A percentile compares a stretch with the other conserved stretches of the same genome.
Evolutionary conservation across 2,113 vertebrate genomes (phyloP).

Genomic region (Lampris incognitus): DNA sequence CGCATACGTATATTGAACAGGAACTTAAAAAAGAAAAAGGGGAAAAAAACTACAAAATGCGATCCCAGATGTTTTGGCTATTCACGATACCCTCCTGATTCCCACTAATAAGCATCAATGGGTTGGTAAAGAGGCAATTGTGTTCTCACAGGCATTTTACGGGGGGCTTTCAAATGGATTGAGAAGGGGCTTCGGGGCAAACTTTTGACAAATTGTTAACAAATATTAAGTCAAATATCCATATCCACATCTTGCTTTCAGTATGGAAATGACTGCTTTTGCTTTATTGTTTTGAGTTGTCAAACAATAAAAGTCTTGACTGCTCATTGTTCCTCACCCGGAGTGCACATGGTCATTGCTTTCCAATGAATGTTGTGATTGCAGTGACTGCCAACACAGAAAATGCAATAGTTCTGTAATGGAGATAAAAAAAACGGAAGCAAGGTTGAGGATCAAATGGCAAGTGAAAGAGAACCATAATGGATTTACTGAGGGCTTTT

Average conservation of each 20-base stretch:
- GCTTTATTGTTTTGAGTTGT: background rate
- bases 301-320: background rate
- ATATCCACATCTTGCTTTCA: background rate
- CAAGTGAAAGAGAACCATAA: background rate
- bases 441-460: background rate
- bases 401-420: background rate
- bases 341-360: background rate
- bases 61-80: conserved; percentile 25
- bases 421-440: background rate
- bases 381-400: background rate
- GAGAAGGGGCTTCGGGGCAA: background rate
- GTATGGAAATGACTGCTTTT: background rate
- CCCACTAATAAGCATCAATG: background rate
- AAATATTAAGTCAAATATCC: conserved; percentile 1
- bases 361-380: background rate
- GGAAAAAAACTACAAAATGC: background rate
- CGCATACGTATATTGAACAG: background rate
- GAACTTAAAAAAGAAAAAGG: conserved; percentile 6
- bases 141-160: background rate
- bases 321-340: background rate
- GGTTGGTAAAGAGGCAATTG: conserved; percentile 39
- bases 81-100: too few species aligned
- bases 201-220: background rate
- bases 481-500: background rate
- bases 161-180: conserved; percentile 21